Conservation (phyloP, 1,140 invertebrate species). For the Aphelenchoides fujianensis region DNA sequence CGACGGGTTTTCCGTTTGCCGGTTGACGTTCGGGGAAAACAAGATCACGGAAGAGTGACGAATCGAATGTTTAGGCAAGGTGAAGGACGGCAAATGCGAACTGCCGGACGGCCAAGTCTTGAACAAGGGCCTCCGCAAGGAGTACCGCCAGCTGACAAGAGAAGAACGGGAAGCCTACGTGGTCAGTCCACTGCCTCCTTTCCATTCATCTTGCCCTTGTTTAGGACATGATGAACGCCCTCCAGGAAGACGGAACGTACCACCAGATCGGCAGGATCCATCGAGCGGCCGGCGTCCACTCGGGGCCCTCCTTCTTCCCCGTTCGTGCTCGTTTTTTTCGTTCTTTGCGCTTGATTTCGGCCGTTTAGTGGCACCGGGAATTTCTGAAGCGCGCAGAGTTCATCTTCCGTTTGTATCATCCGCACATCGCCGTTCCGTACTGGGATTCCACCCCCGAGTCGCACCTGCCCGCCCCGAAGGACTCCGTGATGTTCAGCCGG, state of each 20-base stretch:
- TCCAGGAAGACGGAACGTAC: conserved; percentile 44
- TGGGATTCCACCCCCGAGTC: conserved; percentile 63
- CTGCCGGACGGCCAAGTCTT: conserved; percentile 50
- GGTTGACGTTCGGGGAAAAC: too few relatives aligned
- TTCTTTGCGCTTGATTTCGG: too few relatives aligned
- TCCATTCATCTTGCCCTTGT: too few relatives aligned
- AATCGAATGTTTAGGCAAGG: conserved; percentile 23
- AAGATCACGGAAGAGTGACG: too few relatives aligned
- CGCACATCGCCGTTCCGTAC: conserved; percentile 62
- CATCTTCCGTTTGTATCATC: conserved; percentile 51
- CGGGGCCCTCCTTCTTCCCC: conserved; percentile 57
- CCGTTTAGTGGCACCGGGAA: conserved; percentile 49
- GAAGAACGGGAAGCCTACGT: conserved; percentile 58
- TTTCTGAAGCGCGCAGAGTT: conserved; percentile 54
- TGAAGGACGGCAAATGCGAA: conserved; percentile 39
- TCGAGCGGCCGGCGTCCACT: conserved; percentile 49
- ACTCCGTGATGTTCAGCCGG: conserved; percentile 62
- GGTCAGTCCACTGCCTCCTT: too few relatives aligned
- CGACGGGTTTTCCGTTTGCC: too few relatives aligned
- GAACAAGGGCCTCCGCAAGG: conserved; percentile 59
- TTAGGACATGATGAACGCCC: conserved; percentile 51
- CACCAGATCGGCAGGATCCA: conserved; percentile 46
- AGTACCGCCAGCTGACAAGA: conserved; percentile 62
- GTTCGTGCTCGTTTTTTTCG: too few relatives aligned
- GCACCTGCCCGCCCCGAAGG: conserved; percentile 56